Percentiles rank a stretch among this genome's conserved stretches.
Evolutionary conservation across 2,797 vertebrate species (phyloP).

Genomic region (Rhadinocentrus ornatus): DNA sequence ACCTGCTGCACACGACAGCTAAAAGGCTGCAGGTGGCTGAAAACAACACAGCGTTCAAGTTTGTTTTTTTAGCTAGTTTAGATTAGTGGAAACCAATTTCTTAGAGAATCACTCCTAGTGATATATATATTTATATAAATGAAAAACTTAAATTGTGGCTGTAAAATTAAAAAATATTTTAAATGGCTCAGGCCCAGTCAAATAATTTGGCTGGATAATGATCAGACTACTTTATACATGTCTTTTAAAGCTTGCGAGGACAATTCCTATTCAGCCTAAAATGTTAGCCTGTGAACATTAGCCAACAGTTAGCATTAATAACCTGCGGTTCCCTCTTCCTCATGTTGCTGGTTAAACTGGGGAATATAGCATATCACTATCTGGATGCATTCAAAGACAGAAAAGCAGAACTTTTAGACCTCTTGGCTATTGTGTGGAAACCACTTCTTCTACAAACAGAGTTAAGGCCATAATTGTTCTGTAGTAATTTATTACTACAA

Average conservation of each 20-base stretch:
- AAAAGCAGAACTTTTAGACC: neutral
- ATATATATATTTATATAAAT: neutral
- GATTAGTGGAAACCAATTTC: neutral
- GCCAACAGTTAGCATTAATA: neutral
- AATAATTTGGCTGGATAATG: neutral
- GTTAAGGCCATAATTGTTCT: neutral
- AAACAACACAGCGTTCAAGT: neutral
- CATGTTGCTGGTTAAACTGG: neutral
- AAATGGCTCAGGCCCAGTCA: neutral
- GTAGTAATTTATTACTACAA: neutral
- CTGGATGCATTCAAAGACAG: neutral
- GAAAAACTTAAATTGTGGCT: neutral
- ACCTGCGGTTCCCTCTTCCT: neutral
- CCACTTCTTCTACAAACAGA: neutral
- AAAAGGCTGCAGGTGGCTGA: neutral
- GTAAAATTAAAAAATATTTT: neutral
- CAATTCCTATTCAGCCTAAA: neutral
- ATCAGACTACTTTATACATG: neutral
- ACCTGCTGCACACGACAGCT: conserved; percentile 3
- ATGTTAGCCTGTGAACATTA: neutral
- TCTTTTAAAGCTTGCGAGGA: neutral
- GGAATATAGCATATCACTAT: neutral
- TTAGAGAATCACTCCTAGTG: neutral
- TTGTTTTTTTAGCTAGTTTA: neutral
- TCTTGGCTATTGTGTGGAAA: neutral